Conservation (phyloP, 2,113 vertebrate genomes). For the Cottus gobio region DNA sequence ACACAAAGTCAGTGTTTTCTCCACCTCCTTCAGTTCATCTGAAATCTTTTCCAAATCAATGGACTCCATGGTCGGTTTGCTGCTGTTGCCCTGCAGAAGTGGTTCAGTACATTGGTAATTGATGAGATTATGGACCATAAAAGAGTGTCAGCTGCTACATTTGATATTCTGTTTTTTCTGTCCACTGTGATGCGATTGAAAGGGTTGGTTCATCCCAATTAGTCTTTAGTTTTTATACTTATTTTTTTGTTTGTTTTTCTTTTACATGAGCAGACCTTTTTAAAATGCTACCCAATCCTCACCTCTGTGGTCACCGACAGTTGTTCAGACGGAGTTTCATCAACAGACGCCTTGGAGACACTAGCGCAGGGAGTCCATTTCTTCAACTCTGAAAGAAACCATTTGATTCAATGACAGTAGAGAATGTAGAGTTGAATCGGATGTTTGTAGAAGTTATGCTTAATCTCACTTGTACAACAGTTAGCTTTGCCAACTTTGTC, state of each 20-base stretch:
- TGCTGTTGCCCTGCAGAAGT: background rate
- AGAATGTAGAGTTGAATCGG: background rate
- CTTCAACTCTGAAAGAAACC: constrained; percentile 1
- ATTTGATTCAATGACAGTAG: background rate
- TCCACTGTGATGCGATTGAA: background rate
- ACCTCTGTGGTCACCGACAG: background rate
- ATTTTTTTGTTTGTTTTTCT: background rate
- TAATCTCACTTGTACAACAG: background rate
- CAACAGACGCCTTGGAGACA: background rate
- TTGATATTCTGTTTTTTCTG: background rate
- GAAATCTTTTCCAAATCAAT: background rate
- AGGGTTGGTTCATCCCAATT: background rate
- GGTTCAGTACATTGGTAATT: background rate
- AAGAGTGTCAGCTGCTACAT: background rate
- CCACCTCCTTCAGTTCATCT: constrained; percentile 27
- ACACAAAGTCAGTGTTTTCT: constrained; percentile 13
- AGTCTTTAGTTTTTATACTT: background rate
- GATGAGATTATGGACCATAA: background rate
- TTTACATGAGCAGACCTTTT: background rate
- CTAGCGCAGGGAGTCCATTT: background rate
- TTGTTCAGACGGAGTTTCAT: constrained; percentile 4
- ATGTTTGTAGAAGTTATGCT: background rate
- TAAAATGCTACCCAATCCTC: background rate
- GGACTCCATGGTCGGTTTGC: background rate
- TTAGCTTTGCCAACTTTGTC: background rate